phyloP scores from a whole-genome alignment of 2,888 invertebrate species.

The Chaetogeoica ovagalla region DNA sequence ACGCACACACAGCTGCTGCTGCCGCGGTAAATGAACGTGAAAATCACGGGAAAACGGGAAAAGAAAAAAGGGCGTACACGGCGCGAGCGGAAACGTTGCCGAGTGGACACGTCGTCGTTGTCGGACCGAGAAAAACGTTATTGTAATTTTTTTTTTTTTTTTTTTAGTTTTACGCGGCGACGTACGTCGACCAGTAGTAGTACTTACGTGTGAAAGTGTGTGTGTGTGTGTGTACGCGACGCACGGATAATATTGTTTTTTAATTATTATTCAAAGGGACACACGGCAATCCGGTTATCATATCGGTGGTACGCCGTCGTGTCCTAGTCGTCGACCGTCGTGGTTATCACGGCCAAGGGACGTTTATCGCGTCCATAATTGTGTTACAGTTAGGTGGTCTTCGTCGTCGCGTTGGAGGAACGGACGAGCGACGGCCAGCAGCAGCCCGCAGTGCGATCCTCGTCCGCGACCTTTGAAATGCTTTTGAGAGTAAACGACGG shows the following conservation, averaged over 20 bases:
- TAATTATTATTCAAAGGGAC: conserved; percentile 34
- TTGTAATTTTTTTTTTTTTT: too few species aligned
- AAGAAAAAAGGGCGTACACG: conserved; percentile 38
- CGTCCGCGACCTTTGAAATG: conserved; percentile 21
- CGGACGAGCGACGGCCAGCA: too few species aligned
- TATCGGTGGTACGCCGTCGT: neutral
- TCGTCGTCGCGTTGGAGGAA: too few species aligned
- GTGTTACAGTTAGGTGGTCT: too few species aligned
- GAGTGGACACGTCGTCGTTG: too few species aligned
- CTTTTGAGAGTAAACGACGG: neutral
- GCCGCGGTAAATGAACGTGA: too few species aligned
- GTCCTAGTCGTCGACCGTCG: neutral
- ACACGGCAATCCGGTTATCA: conserved; percentile 46
- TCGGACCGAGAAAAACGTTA: too few species aligned
- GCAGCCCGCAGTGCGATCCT: neutral
- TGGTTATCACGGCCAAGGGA: conserved; percentile 42
- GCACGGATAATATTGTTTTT: neutral
- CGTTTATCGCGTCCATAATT: neutral
- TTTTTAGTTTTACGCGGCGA: too few species aligned
- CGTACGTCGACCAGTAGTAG: neutral
- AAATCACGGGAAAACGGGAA: too few species aligned
- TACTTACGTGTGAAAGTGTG: conserved; percentile 51
- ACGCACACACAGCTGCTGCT: conserved; percentile 35
- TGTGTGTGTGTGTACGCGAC: conserved; percentile 16
- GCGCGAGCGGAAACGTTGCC: neutral